A percentile compares a stretch with the other conserved stretches of the same genome.
phyloP scores from a whole-genome alignment of 2,113 vertebrate genomes.

The Gulo gulo region DNA sequence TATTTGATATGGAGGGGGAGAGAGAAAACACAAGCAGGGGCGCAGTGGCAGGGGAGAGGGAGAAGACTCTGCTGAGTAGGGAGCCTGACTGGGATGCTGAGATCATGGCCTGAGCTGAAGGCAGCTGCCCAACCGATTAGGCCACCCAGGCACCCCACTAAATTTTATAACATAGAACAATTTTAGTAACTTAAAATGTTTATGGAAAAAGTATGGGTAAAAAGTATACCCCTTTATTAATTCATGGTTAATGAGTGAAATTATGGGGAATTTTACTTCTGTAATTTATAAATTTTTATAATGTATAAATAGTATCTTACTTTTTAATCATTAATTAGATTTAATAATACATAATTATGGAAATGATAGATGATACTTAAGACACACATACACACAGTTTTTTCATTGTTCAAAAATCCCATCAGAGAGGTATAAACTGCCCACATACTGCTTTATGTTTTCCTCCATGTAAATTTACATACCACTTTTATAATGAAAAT shows the following conservation, averaged over 20 bases:
- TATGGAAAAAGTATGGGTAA: background rate
- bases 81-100: background rate
- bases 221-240: background rate
- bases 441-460: background rate
- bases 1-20: background rate
- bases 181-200: conserved; percentile 39
- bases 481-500: background rate
- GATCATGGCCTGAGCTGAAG: background rate
- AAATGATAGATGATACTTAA: background rate
- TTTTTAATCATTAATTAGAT: background rate
- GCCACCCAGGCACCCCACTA: background rate
- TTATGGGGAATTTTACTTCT: background rate
- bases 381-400: background rate
- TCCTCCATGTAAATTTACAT: conserved; percentile 27
- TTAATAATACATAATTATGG: background rate
- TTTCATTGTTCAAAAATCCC: background rate
- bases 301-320: background rate
- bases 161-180: background rate
- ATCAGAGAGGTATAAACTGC: background rate
- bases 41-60: background rate
- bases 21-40: background rate
- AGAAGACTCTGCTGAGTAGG: background rate
- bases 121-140: background rate
- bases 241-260: background rate
- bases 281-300: background rate